Evolutionary conservation across 2,113 vertebrate genomes (phyloP), one percentile per base, ranked within the genome.

Genomic region (Daubentonia madagascariensis): DNA sequence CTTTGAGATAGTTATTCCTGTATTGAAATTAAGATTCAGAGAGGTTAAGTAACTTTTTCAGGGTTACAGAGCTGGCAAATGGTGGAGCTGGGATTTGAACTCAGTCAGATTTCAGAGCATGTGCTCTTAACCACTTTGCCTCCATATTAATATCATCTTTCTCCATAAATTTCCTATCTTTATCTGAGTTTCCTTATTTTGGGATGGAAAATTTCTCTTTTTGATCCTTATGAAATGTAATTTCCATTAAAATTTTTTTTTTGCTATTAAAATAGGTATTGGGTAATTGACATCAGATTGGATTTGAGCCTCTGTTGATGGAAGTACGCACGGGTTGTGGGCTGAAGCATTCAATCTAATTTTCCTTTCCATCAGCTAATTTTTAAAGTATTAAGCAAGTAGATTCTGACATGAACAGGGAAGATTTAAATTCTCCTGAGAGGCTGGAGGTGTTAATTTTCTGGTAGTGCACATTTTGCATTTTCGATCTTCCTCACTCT

Each of bases 391-490:
- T 91, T 70, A 90, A 94, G 75, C 81, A 78, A 76, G 92, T 79
- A 81, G 91, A 70, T 92, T 85, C 86, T 96, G 79, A 67, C 30
- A 63, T 16, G 93, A 45, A 73, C 73, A 68, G 86, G 65, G 65
- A 95, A 92, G 93, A 67, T 83, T 73, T 78, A 45, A 94, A 65
- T 89, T 88, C 97, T 88, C 85, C 68, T 35, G 72, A 91, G 94
- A 89, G 76, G 80, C 52, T 94, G 81, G 90, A 67, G 92, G 90
- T 86, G 61, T 86, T 96, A 85, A 83, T 92, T 94, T 96, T 87
- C 96, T 79, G 79, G 63, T 48, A 50, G 89, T 40, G 75, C 63
- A 73, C 43, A 50, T 94, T 86, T 79, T 84, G 37, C 18, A 8
- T 89, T 52, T 90, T 83, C 52, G 1, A 37, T 87, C 96, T n/a